phyloP scores from a whole-genome alignment of 2,113 vertebrate genomes.

The Capreolus pygargus region DNA sequence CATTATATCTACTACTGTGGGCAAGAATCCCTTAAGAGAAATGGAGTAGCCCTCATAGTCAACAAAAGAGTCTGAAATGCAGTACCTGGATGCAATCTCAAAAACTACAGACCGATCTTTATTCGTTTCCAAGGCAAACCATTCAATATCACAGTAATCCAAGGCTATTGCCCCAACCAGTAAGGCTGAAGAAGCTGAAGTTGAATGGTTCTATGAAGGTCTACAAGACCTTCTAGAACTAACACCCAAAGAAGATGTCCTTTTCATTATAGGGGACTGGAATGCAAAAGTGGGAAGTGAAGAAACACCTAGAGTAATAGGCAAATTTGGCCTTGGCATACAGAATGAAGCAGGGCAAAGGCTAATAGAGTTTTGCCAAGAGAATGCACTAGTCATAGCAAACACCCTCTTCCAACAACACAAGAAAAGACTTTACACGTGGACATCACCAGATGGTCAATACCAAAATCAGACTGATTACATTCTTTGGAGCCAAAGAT shows the following conservation, averaged over 20 bases:
- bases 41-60: background rate
- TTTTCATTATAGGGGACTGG: background rate
- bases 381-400: background rate
- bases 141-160: background rate
- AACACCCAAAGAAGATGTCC: background rate
- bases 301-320: background rate
- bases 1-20: background rate
- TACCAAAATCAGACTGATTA: background rate
- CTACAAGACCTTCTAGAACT: background rate
- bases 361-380: background rate
- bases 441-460: background rate
- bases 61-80: background rate
- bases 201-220: background rate
- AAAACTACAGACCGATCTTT: background rate
- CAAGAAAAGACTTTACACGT: background rate
- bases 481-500: background rate
- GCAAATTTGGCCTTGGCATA: background rate
- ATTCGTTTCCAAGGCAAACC: background rate
- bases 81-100: background rate
- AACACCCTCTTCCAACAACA: background rate
- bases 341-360: background rate
- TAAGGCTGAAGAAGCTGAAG: background rate
- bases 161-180: background rate
- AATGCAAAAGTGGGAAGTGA: background rate
- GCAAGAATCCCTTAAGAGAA: background rate